A percentile compares a stretch with the other conserved stretches of the same genome.
Evolutionary conservation across 2,888 invertebrate species (phyloP).

Genomic region (Acholoe squamosa): DNA sequence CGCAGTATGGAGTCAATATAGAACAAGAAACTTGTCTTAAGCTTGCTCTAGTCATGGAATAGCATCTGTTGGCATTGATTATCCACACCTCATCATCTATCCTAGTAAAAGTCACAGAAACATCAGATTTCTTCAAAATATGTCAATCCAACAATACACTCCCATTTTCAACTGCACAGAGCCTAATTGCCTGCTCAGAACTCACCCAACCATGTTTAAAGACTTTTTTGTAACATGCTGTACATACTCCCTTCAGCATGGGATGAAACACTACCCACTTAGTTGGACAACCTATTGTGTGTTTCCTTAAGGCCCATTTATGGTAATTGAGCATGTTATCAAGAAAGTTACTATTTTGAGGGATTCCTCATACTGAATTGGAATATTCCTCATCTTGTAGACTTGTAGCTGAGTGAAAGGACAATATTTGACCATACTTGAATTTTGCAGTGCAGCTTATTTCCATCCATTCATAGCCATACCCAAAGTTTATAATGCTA

Average conservation of each 20-base stretch:
- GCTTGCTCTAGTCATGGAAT: background rate
- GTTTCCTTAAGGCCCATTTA: background rate
- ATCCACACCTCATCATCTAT: background rate
- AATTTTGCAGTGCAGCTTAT: conserved; percentile 27
- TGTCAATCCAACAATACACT: background rate
- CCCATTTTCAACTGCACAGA: background rate
- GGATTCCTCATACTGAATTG: background rate
- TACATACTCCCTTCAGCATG: background rate
- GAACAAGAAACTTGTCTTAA: background rate
- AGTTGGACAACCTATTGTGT: background rate
- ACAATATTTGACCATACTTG: background rate
- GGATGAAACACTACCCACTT: background rate
- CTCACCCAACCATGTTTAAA: background rate
- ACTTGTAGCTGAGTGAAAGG: background rate
- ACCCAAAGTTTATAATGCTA: background rate
- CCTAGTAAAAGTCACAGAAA: background rate
- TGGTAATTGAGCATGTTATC: background rate
- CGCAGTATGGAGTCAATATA: background rate
- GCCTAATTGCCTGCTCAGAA: background rate
- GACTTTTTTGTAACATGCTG: background rate
- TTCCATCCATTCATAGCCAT: background rate
- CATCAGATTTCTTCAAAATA: background rate
- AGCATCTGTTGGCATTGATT: background rate
- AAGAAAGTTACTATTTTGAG: background rate
- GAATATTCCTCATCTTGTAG: background rate